Base-by-base conservation (phyloP, 1,140 invertebrate species). In the Chironomus tepperi region DNA sequence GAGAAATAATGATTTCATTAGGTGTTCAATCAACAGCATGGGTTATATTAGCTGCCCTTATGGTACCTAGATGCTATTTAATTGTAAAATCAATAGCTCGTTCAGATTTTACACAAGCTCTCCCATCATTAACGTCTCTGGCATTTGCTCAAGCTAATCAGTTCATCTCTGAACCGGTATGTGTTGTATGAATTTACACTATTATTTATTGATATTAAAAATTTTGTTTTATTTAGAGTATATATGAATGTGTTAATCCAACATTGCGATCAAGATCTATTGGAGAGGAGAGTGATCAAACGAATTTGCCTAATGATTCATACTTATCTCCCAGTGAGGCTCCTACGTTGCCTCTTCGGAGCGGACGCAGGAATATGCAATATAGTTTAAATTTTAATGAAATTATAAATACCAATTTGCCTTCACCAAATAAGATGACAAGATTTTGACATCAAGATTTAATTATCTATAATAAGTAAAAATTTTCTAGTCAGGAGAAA, bases 31-130 rank as follows among this genome's bases (percentile, higher is more conserved):
- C 83, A 8, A 86, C 85, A 2, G 86, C 86, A 0, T 85, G 85
- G 73, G 81, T 84, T 0, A 81, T 88, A 16, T 78, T 89, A 3
- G 79, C 86, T 7, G 80, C 84, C 1, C 83, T 89, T 15, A 87
- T 88, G 74, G 84, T 89, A 75, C 88, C 88, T 0, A 84, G 88
- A 74, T 85, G 87, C 0, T 88, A 88, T 74, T 79, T 87, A 73
- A 88, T 89, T 78, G 85, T 87, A 0, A 79, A 85, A 2, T 84
- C 85, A 3, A 84, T 85, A 34, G 84, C 84, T n/a, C 80, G 84
- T 21, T 84, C 86, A 73, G 83, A 85, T 75, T 82, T 85, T 74
- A 84, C 82, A 9, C 85, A 81, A 75, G 84, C 83, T 0, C 75
- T 86, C 64, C 85, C 84, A 1, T 84, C 84, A 47, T 77, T 84